These are phyloP conservation scores for Pangasius macronema DNA, from an alignment of 2,797 vertebrate species.

Conservation along the genomic window DNA sequence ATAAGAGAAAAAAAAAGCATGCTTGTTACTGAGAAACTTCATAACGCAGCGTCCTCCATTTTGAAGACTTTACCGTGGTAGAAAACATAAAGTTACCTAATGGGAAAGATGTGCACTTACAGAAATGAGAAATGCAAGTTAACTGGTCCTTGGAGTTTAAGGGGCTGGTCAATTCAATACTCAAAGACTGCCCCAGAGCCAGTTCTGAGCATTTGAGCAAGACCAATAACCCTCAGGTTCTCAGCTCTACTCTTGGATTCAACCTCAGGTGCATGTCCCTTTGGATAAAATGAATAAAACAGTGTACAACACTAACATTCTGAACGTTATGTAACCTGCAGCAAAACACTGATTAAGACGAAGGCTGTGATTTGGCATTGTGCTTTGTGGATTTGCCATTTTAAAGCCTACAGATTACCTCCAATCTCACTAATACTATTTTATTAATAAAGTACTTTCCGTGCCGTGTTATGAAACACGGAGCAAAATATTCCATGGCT, in stretches of 20 bases:
- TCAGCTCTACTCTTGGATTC: background rate
- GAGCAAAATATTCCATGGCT: background rate
- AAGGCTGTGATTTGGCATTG: background rate
- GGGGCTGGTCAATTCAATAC: background rate
- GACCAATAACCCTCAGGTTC: background rate
- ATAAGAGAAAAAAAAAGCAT: background rate
- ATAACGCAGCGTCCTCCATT: background rate
- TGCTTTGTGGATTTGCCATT: background rate
- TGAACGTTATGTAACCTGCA: background rate
- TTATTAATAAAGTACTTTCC: conserved; percentile 1
- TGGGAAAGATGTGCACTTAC: background rate
- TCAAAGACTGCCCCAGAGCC: background rate
- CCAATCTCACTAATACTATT: background rate
- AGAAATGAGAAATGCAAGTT: background rate
- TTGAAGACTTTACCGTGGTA: background rate
- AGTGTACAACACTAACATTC: too few relatives aligned
- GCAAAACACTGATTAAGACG: background rate
- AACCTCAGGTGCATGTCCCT: background rate
- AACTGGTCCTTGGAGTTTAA: background rate
- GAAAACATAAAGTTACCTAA: background rate
- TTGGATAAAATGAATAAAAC: background rate
- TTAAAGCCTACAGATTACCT: background rate
- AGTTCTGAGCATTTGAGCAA: background rate
- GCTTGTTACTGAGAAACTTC: background rate
- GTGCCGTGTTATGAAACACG: background rate